Percentiles rank a stretch among this genome's conserved stretches.
phyloP scores from a whole-genome alignment of 2,888 invertebrate genomes.

The Hermodice carunculata region DNA sequence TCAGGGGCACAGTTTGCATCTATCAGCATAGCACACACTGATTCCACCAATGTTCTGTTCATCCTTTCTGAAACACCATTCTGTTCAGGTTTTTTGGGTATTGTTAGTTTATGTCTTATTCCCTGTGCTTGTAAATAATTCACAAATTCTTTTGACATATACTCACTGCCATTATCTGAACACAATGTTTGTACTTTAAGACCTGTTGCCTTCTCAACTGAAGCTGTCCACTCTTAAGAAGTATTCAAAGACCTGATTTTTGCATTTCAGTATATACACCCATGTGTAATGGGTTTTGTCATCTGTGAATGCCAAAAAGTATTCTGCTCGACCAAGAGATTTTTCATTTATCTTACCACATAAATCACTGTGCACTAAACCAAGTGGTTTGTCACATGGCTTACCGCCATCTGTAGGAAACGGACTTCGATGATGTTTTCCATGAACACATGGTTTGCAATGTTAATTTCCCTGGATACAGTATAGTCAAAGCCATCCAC shows the following conservation, averaged over 20 bases:
- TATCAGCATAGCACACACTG: slow-evolving; percentile 48
- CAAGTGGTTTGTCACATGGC: background rate
- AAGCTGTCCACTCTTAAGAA: slow-evolving; percentile 16
- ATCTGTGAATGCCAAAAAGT: slow-evolving; percentile 21
- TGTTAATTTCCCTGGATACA: background rate
- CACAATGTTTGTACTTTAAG: slow-evolving; percentile 21
- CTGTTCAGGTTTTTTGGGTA: slow-evolving; percentile 58
- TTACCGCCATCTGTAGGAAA: background rate
- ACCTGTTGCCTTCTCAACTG: slow-evolving; percentile 12
- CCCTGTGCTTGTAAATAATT: slow-evolving; percentile 45
- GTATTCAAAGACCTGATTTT: slow-evolving; percentile 9
- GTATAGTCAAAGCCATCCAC: slow-evolving; percentile 3
- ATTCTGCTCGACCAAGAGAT: slow-evolving; percentile 4
- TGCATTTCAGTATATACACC: slow-evolving; percentile 17
- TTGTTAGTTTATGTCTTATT: slow-evolving; percentile 55
- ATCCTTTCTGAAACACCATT: slow-evolving; percentile 61
- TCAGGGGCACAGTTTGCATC: slow-evolving; percentile 44
- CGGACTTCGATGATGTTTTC: slow-evolving; percentile 4
- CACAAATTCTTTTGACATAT: slow-evolving; percentile 34
- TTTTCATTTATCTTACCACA: background rate
- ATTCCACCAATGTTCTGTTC: slow-evolving; percentile 56
- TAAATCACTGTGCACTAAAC: slow-evolving; percentile 16
- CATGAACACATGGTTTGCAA: slow-evolving; percentile 15
- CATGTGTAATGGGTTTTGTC: slow-evolving; percentile 11
- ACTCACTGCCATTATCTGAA: slow-evolving; percentile 30